Conservation (phyloP, 2,797 vertebrate genomes). For the Sparidentex hasta region DNA sequence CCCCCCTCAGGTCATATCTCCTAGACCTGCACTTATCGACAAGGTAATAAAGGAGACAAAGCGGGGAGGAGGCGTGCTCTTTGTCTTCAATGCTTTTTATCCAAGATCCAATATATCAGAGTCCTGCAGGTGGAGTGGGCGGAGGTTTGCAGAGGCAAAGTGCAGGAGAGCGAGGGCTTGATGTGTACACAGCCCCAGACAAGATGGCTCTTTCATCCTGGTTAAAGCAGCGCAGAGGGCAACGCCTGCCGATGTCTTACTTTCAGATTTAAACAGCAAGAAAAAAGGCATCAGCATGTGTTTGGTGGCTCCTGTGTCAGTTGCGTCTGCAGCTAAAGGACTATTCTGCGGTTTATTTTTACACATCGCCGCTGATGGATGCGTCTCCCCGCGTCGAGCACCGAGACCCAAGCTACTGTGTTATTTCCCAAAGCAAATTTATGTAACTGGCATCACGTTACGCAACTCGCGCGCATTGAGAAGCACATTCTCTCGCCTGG, state of each 20-base stretch:
- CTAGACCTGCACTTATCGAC: slow-evolving; percentile 70
- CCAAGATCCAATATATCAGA: slow-evolving; percentile 69
- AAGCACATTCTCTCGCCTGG: slow-evolving; percentile 48
- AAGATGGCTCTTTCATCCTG: slow-evolving; percentile 52
- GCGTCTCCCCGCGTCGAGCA: slow-evolving; percentile 15
- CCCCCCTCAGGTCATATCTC: slow-evolving; percentile 64
- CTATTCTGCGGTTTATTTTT: slow-evolving; percentile 22
- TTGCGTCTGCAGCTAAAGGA: slow-evolving; percentile 28
- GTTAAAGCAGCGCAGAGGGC: slow-evolving; percentile 29
- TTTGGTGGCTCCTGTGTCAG: slow-evolving; percentile 4
- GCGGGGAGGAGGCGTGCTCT: slow-evolving; percentile 58
- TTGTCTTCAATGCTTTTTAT: slow-evolving; percentile 79
- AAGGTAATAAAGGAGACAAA: slow-evolving; percentile 75
- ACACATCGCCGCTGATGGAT: background rate
- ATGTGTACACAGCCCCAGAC: slow-evolving; percentile 47
- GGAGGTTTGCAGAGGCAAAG: slow-evolving; percentile 49
- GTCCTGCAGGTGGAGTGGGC: slow-evolving; percentile 29
- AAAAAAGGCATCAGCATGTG: slow-evolving; percentile 24
- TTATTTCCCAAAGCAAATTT: slow-evolving; percentile 71
- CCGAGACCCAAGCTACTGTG: slow-evolving; percentile 50
- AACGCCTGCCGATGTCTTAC: background rate
- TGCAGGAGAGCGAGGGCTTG: slow-evolving; percentile 33
- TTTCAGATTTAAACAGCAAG: slow-evolving; percentile 34
- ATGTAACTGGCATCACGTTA: slow-evolving; percentile 69
- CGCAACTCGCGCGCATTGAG: slow-evolving; percentile 55